phyloP scores from a whole-genome alignment of 2,888 invertebrate species.

The Thereva nobilitata region DNA sequence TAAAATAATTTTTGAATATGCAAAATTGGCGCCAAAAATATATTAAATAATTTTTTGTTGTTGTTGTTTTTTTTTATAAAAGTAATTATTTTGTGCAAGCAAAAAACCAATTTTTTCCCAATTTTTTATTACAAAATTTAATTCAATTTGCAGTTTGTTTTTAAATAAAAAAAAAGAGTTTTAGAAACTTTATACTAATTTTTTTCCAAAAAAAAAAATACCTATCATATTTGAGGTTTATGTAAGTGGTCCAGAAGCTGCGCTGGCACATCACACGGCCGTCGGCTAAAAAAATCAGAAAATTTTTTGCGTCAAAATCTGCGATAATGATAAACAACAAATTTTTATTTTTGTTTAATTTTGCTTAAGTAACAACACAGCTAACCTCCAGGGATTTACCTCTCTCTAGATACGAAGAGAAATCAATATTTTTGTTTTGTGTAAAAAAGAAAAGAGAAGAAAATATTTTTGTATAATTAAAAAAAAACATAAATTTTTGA shows the following conservation, averaged over 20 bases:
- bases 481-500: conserved; percentile 24
- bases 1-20: too few relatives aligned
- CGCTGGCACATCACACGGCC: conserved; percentile 6
- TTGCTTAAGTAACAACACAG: conserved; percentile 19
- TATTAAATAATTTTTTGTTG: neutral
- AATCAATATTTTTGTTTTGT: conserved; percentile 24
- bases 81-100: too few relatives aligned
- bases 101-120: too few relatives aligned
- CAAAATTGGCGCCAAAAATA: too few relatives aligned
- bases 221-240: neutral
- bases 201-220: conserved; percentile 8
- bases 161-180: conserved; percentile 13
- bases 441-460: conserved; percentile 7
- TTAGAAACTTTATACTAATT: conserved; percentile 6
- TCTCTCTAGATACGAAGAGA: neutral
- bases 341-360: neutral
- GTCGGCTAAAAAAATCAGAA: conserved; percentile 4
- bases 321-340: neutral
- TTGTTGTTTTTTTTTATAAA: neutral
- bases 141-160: neutral
- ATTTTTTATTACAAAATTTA: neutral
- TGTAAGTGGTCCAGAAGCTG: conserved; percentile 1
- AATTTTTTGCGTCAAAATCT: conserved; percentile 37
- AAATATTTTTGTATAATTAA: neutral
- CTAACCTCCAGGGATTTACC: conserved; percentile 12